Conservation (phyloP, 2,113 vertebrate genomes). For the Takifugu flavidus region DNA sequence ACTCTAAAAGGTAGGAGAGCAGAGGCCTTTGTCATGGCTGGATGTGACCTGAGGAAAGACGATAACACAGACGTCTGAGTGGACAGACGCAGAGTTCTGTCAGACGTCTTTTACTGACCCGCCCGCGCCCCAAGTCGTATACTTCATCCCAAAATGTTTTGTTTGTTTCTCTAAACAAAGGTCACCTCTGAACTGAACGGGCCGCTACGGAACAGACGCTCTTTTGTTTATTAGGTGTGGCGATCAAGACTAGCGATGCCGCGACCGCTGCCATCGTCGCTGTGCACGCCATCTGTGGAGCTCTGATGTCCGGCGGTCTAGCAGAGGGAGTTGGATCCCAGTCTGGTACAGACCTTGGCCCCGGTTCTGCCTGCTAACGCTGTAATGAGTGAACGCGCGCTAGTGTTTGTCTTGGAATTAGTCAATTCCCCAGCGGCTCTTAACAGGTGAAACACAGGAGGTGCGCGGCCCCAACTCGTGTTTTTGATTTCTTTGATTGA, state of each 20-base stretch:
- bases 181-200: neutral
- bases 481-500: constrained; percentile 12
- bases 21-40: constrained; percentile 49
- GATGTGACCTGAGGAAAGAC: constrained; percentile 42
- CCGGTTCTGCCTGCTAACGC: constrained; percentile 8
- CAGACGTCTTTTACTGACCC: neutral
- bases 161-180: neutral
- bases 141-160: neutral
- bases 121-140: no score
- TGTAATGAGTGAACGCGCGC: neutral
- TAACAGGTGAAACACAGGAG: constrained; percentile 8
- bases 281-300: constrained; percentile 71
- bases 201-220: constrained; percentile 55
- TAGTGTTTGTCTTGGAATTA: neutral
- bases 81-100: constrained; percentile 14
- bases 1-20: constrained; percentile 55
- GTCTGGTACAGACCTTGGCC: constrained; percentile 22
- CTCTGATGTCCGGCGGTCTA: constrained; percentile 45
- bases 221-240: constrained; percentile 58
- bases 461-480: constrained; percentile 1
- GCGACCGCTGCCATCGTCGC: constrained; percentile 58
- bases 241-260: constrained; percentile 68
- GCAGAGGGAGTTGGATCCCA: constrained; percentile 40
- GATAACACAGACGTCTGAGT: constrained; percentile 66
- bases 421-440: no score